Conservation (phyloP, 2,888 invertebrate species). For the Pristionchus entomophagus region DNA sequence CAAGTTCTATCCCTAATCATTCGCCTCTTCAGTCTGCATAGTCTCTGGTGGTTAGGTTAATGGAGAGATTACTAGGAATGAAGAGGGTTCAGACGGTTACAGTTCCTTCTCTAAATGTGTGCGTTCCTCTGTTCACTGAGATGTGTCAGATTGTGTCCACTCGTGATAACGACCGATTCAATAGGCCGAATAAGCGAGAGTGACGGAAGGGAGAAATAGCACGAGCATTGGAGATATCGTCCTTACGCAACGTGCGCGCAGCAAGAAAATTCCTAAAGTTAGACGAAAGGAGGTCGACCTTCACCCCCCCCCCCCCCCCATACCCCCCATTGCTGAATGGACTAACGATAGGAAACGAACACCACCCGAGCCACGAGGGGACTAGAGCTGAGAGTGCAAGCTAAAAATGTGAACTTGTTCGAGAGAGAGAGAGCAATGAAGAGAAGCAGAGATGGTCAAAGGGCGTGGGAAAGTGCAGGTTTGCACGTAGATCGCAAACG, state of each 20-base stretch:
- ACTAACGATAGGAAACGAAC: not conserved
- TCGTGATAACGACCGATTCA: too few relatives aligned
- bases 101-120: too few relatives aligned
- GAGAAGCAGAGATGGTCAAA: slow-evolving; percentile 6
- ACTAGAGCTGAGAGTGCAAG: not conserved
- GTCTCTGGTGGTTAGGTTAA: too few relatives aligned
- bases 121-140: not conserved
- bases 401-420: not conserved
- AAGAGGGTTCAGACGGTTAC: too few relatives aligned
- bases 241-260: not conserved
- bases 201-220: not conserved
- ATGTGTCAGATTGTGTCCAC: not conserved
- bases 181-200: not conserved
- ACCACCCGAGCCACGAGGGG: not conserved
- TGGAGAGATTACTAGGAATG: too few relatives aligned
- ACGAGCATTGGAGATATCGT: not conserved
- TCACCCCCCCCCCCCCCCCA: too few relatives aligned
- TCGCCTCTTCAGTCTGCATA: too few relatives aligned
- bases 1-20: too few relatives aligned
- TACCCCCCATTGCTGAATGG: too few relatives aligned
- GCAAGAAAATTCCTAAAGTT: slow-evolving; percentile 18
- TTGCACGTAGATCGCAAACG: too few relatives aligned
- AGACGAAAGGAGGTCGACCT: not conserved
- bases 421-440: not conserved
- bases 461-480: too few relatives aligned